These are phyloP conservation scores for Molossus alvarezi DNA, from an alignment of 2,797 vertebrate species.

Conservation along the genomic window DNA sequence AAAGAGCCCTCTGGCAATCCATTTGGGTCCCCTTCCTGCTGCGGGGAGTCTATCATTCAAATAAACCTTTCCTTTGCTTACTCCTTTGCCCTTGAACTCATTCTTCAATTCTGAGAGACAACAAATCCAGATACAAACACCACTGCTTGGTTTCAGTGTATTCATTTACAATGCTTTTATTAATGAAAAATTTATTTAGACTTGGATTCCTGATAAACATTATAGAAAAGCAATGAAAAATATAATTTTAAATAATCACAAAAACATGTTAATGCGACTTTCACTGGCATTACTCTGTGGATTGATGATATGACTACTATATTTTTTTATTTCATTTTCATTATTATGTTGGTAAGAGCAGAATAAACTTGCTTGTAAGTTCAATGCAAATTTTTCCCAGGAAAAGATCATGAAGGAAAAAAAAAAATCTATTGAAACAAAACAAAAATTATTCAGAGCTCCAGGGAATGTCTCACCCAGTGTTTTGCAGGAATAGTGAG, in stretches of 20 bases:
- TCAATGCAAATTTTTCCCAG: background rate
- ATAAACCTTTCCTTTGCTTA: too few relatives aligned
- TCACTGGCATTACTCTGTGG: background rate
- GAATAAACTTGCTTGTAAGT: slow-evolving; percentile 53
- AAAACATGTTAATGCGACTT: background rate
- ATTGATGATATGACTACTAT: background rate
- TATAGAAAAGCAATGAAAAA: slow-evolving; percentile 61
- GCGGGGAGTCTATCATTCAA: too few relatives aligned
- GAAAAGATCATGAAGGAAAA: background rate
- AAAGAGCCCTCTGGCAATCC: too few relatives aligned
- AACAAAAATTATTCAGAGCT: slow-evolving; percentile 3
- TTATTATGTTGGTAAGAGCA: background rate
- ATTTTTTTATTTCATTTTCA: slow-evolving; percentile 41
- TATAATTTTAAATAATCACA: slow-evolving; percentile 60
- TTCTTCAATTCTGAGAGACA: too few relatives aligned
- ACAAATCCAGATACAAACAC: too few relatives aligned
- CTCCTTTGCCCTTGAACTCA: too few relatives aligned
- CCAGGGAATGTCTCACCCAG: background rate
- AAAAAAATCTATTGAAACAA: slow-evolving; percentile 43
- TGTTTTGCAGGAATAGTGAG: background rate
- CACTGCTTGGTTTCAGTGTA: background rate
- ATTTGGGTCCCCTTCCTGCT: too few relatives aligned
- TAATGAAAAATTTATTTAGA: background rate
- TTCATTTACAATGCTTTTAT: background rate
- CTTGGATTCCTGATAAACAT: background rate